A percentile compares a stretch with the other conserved stretches of the same genome.
Conservation (phyloP, 2,888 invertebrate species). For the Pemphredon lugubris region DNA sequence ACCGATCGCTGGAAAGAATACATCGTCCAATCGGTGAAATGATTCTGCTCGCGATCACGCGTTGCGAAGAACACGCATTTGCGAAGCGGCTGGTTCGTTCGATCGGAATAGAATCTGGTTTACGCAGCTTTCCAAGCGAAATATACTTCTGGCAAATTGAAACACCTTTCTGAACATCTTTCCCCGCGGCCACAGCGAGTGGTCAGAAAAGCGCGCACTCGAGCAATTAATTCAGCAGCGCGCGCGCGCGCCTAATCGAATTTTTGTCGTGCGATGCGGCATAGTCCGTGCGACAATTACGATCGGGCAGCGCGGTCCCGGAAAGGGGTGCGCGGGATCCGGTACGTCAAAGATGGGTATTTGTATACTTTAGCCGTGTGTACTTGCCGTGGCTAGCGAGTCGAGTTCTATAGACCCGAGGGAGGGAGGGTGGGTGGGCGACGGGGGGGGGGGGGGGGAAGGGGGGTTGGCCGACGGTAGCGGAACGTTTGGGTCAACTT, state of each 20-base stretch:
- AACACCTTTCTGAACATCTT: too few relatives aligned
- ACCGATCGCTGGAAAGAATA: too few relatives aligned
- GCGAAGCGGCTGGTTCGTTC: too few relatives aligned
- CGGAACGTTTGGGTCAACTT: constrained; percentile 77
- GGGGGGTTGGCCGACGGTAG: constrained; percentile 55
- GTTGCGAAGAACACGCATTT: too few relatives aligned
- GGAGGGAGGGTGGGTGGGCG: constrained; percentile 48
- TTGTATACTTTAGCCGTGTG: constrained; percentile 73
- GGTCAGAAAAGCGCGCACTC: too few relatives aligned
- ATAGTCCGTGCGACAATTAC: constrained; percentile 52
- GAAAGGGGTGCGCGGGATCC: constrained; percentile 47
- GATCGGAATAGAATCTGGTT: too few relatives aligned
- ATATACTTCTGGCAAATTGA: too few relatives aligned
- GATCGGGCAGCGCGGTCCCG: constrained; percentile 39
- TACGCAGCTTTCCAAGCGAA: too few relatives aligned
- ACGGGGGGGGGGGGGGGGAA: constrained; percentile 34
- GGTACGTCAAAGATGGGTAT: constrained; percentile 71
- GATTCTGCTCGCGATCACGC: too few relatives aligned
- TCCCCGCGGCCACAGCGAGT: too few relatives aligned
- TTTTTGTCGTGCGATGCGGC: constrained; percentile 48
- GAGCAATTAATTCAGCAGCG: constrained; percentile 28
- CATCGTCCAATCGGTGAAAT: too few relatives aligned
- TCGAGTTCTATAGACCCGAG: constrained; percentile 59
- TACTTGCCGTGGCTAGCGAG: constrained; percentile 63
- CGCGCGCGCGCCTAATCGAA: constrained; percentile 56